Evolutionary conservation across 2,888 invertebrate genomes (phyloP).

Genomic region (Tetramorium bicarinatum): DNA sequence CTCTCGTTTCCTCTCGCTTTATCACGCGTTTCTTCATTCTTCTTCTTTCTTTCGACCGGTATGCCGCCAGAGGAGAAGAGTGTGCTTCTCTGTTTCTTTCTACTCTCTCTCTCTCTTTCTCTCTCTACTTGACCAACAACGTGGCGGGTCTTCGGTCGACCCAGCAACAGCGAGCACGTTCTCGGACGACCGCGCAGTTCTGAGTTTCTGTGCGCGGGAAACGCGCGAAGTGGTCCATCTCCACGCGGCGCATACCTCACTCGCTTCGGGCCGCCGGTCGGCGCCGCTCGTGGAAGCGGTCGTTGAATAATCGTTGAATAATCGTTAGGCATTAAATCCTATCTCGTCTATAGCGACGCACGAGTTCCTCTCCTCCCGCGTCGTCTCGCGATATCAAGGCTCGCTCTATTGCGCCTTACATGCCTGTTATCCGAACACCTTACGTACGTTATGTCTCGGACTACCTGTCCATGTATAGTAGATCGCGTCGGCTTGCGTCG

Average conservation of each 20-base stretch:
- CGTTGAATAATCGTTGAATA: slow-evolving; percentile 43
- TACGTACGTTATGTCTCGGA: slow-evolving; percentile 7
- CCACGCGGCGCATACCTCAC: neutral
- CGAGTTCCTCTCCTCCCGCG: neutral
- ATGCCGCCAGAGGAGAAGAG: slow-evolving; percentile 19
- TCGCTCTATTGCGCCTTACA: neutral
- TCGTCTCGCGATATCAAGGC: neutral
- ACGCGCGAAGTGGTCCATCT: slow-evolving; percentile 17
- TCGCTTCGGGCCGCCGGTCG: neutral
- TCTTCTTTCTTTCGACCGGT: slow-evolving; percentile 49
- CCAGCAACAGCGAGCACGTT: slow-evolving; percentile 41
- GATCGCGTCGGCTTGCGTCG: neutral
- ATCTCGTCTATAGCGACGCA: slow-evolving; percentile 12
- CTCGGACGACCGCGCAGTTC: neutral
- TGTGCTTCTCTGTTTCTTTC: neutral
- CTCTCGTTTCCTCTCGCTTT: slow-evolving; percentile 67
- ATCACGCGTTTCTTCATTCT: slow-evolving; percentile 52
- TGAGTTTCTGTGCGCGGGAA: slow-evolving; percentile 47
- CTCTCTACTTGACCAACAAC: slow-evolving; percentile 27
- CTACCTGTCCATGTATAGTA: neutral
- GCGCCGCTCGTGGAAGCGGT: neutral
- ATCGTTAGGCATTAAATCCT: slow-evolving; percentile 14
- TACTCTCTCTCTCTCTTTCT: slow-evolving; percentile 24
- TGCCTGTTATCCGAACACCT: slow-evolving; percentile 22
- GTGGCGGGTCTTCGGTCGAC: slow-evolving; percentile 18